Evolutionary conservation across 2,888 invertebrate species (phyloP).

Genomic region (Melangyna quadrimaculata): DNA sequence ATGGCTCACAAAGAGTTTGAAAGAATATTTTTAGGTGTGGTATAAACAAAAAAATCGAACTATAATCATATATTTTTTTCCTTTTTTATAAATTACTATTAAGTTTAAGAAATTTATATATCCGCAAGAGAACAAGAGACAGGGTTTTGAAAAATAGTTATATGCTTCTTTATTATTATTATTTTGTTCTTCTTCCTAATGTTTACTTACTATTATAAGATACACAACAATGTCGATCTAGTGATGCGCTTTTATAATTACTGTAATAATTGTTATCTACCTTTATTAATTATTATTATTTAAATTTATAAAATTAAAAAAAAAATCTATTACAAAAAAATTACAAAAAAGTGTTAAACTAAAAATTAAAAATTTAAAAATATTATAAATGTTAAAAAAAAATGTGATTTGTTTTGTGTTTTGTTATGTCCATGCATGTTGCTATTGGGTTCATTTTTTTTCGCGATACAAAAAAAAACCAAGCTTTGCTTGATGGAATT

Average conservation of each 20-base stretch:
- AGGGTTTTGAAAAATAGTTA: constrained; percentile 41
- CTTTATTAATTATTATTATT: constrained; percentile 51
- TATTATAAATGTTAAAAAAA: constrained; percentile 67
- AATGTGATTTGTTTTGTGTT: constrained; percentile 22
- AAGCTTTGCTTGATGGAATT: neutral
- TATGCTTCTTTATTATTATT: constrained; percentile 2
- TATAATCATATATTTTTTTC: too few species aligned
- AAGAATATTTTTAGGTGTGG: constrained; percentile 77
- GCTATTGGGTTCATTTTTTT: neutral
- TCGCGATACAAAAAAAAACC: neutral
- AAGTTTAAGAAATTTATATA: constrained; percentile 58
- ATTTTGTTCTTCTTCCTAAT: constrained; percentile 42
- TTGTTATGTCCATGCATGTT: constrained; percentile 17
- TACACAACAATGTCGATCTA: constrained; percentile 55
- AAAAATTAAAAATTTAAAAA: constrained; percentile 42
- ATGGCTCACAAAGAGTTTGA: constrained; percentile 76
- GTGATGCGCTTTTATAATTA: constrained; percentile 59
- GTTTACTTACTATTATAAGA: constrained; percentile 36
- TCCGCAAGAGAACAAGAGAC: constrained; percentile 39
- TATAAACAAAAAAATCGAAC: constrained; percentile 63
- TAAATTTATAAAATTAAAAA: constrained; percentile 4
- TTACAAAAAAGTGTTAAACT: constrained; percentile 33
- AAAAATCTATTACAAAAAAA: constrained; percentile 7
- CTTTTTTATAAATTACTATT: constrained; percentile 43
- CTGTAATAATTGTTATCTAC: constrained; percentile 62